These are phyloP conservation scores for Vollenhovia emeryi DNA, from an alignment of 1,140 invertebrate species.

Conservation along the genomic window DNA sequence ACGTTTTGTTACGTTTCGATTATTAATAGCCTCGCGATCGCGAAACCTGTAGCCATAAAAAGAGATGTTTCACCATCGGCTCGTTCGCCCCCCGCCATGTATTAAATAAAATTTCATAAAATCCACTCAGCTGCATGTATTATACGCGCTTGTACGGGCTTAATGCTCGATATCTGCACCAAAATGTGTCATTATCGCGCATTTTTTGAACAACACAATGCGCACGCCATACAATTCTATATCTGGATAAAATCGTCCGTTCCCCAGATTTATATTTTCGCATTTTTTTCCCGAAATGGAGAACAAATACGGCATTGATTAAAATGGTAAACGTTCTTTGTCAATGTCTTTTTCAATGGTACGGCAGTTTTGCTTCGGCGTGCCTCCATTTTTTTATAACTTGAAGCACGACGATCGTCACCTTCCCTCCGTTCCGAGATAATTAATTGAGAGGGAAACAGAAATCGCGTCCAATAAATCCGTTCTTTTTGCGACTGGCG, in stretches of 20 bases:
- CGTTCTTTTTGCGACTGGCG: slow-evolving; percentile 24
- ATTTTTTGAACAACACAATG: not conserved
- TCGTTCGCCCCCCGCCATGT: not conserved
- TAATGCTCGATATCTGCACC: not conserved
- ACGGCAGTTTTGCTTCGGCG: not conserved
- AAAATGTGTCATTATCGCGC: not conserved
- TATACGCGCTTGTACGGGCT: not conserved
- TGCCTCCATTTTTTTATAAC: not conserved
- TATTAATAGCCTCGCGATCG: not conserved
- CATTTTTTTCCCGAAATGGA: not conserved
- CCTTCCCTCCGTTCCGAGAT: not conserved
- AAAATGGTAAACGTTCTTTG: not conserved
- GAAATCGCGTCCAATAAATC: slow-evolving; percentile 22
- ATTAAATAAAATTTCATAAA: slow-evolving; percentile 22
- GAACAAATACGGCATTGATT: not conserved
- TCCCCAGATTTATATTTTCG: not conserved
- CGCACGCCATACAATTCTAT: not conserved
- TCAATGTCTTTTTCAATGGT: not conserved
- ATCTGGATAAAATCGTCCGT: not conserved
- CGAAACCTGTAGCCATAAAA: not conserved
- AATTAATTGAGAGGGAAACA: slow-evolving; percentile 48
- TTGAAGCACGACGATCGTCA: not conserved
- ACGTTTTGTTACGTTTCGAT: not conserved
- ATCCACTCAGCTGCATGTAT: not conserved
- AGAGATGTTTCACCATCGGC: not conserved